A percentile compares a stretch with the other conserved stretches of the same genome.
Evolutionary conservation across 2,888 invertebrate genomes (phyloP).

Genomic region (Epinotia demarniana): DNA sequence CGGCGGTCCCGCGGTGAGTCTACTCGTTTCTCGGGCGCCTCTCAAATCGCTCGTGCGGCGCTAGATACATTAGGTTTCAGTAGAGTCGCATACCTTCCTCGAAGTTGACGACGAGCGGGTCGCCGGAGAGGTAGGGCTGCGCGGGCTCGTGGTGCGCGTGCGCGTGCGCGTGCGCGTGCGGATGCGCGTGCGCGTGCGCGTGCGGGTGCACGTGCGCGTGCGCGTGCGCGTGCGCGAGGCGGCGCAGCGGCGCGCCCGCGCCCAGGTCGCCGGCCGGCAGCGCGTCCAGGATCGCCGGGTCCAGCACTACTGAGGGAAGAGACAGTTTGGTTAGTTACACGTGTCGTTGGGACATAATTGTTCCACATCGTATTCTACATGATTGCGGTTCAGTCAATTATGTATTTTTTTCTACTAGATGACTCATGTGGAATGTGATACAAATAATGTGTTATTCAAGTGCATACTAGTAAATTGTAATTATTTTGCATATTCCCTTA

Average conservation of each 20-base stretch:
- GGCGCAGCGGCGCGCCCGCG: slow-evolving; percentile 67
- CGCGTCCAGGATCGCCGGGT: slow-evolving; percentile 77
- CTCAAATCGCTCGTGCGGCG: slow-evolving; percentile 62
- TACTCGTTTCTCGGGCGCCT: slow-evolving; percentile 38
- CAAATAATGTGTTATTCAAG: too few relatives aligned
- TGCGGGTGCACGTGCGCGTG: slow-evolving; percentile 55
- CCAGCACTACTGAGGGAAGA: slow-evolving; percentile 67
- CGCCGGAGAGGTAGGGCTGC: slow-evolving; percentile 75
- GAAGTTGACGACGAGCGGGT: slow-evolving; percentile 90
- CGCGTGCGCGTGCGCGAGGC: slow-evolving; percentile 62
- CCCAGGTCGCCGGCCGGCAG: slow-evolving; percentile 67
- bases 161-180: slow-evolving; percentile 55
- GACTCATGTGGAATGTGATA: too few relatives aligned
- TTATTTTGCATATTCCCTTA: too few relatives aligned
- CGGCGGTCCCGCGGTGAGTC: not conserved
- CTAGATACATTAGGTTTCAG: slow-evolving; percentile 82
- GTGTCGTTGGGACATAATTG: too few relatives aligned
- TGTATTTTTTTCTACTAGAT: too few relatives aligned
- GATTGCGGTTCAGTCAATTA: too few relatives aligned
- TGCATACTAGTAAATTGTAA: too few relatives aligned
- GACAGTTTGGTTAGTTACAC: not conserved
- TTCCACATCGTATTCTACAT: too few relatives aligned
- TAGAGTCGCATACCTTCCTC: slow-evolving; percentile 93
- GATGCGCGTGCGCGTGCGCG: slow-evolving; percentile 59
- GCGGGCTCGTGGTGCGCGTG: slow-evolving; percentile 68